A percentile compares a stretch with the other conserved stretches of the same genome.
phyloP scores from a whole-genome alignment of 2,888 invertebrate genomes.

The Cyaniris semiargus region DNA sequence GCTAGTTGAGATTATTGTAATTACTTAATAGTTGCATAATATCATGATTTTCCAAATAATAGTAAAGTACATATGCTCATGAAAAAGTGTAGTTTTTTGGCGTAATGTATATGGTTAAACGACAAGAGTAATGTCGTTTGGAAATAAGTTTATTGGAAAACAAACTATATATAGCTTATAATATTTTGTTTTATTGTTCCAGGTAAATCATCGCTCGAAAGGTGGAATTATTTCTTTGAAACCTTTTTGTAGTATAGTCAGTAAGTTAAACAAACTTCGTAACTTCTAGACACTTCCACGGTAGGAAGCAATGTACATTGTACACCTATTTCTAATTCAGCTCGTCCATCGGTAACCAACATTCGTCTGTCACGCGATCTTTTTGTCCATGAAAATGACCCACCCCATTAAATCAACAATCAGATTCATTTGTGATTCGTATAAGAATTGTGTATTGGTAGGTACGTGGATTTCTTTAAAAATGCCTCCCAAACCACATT shows the following conservation, averaged over 20 bases:
- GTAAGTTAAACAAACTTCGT: neutral
- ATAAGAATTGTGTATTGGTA: neutral
- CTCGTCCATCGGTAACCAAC: neutral
- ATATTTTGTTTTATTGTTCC: slow-evolving; percentile 24
- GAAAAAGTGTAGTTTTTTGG: too few species aligned
- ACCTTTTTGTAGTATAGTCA: neutral
- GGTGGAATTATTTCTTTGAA: neutral
- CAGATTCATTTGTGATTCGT: neutral
- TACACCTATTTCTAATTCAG: neutral
- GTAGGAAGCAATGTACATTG: neutral
- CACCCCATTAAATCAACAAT: neutral
- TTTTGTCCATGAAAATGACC: slow-evolving; percentile 9
- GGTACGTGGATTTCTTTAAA: neutral
- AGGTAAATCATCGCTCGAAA: slow-evolving; percentile 1
- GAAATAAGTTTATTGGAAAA: too few species aligned
- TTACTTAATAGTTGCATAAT: neutral
- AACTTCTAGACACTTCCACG: neutral
- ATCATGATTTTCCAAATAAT: too few species aligned
- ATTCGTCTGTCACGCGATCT: slow-evolving; percentile 1
- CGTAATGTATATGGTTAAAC: too few species aligned
- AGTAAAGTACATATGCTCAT: too few species aligned
- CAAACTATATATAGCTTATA: neutral
- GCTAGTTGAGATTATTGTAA: neutral
- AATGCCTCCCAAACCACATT: too few species aligned
- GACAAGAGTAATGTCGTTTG: too few species aligned